A percentile compares a stretch with the other conserved stretches of the same genome.
These are phyloP conservation scores for Ceryle rudis DNA, from an alignment of 2,797 vertebrate genomes.

Conservation along the genomic window DNA sequence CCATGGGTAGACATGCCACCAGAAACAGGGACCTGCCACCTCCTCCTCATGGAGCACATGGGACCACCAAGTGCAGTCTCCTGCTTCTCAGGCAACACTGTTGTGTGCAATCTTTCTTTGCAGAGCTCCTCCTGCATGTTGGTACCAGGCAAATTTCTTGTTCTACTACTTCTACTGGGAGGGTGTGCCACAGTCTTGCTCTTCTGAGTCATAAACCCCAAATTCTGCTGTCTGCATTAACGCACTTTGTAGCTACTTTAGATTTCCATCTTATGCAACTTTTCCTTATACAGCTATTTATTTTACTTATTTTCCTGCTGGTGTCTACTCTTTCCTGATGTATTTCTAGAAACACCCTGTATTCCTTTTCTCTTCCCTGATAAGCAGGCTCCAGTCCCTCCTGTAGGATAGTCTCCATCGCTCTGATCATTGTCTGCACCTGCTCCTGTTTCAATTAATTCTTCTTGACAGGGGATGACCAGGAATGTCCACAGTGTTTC, in stretches of 20 bases:
- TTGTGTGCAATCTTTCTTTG: rapidly evolving
- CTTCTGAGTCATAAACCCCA: not conserved
- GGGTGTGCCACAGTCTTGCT: not conserved
- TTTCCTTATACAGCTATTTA: slow-evolving; percentile 30
- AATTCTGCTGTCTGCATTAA: not conserved
- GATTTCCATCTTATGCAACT: not conserved
- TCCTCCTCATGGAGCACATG: not conserved
- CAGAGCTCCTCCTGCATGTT: not conserved
- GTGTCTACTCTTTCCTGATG: slow-evolving; percentile 3
- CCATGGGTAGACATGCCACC: rapidly evolving
- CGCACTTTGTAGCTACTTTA: not conserved
- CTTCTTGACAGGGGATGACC: not conserved
- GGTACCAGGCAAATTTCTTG: not conserved
- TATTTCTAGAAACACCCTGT: slow-evolving; percentile 37
- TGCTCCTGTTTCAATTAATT: not conserved
- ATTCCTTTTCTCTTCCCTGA: not conserved
- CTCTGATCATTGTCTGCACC: not conserved
- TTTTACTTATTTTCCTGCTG: not conserved
- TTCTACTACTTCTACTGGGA: not conserved
- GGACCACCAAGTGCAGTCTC: not conserved
- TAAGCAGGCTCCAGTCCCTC: not conserved
- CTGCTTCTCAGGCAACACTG: not conserved
- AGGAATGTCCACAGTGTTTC: not conserved
- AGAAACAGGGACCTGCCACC: not conserved
- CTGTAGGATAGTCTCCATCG: not conserved